Base-by-base conservation (phyloP, 2,113 vertebrate genomes). In the Galeopterus variegatus region DNA sequence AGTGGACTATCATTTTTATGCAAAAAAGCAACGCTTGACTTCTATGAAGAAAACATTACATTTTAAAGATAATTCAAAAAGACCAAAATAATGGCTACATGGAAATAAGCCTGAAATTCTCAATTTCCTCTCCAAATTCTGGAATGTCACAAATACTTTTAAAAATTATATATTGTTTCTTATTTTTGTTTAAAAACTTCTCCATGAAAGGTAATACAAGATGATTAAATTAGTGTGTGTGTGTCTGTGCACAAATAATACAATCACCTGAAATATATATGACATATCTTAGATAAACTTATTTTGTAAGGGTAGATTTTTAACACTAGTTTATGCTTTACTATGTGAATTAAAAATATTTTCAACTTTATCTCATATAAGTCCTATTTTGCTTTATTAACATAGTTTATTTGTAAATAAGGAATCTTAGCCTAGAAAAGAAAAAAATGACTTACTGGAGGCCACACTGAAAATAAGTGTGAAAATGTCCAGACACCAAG, bases 1-100 rank as follows among this genome's bases (percentile, higher is more conserved):
- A 98, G 93, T 56, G 73, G 95, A 93, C 94, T 97, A 79, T 98
- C 96, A 87, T 94, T 98, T 98, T 98, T 97, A 97, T 97, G 81
- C 60, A 83, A 96, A 91, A 97, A 97, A 97, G 41, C 88, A 91
- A 98, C 95, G 69, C 84, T 88, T 93, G 79, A 70, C 58, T 96
- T 50, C 60, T 96, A 97, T 92, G 81, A 96, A 93, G 81, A 96
- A 97, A 98, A 97, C 90, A 93, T 64, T 84, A 79, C 0, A 41
- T 41, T 21, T 97, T 92, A 87, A 98, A 81, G 94, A 70, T 67
- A 94, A 67, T 41, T 93, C 92, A 92, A 87, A 82, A 62, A 21
- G 75, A 77, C 26, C 12, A 62, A 93, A 88, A 26, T 86, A 95
- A 92, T 82, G 26, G 21, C 8, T 17, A 52, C 12, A 19, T 14